Evolutionary conservation across 2,888 invertebrate species (phyloP), one percentile per base, ranked within the genome.

Genomic region (Eupithecia abbreviata): DNA sequence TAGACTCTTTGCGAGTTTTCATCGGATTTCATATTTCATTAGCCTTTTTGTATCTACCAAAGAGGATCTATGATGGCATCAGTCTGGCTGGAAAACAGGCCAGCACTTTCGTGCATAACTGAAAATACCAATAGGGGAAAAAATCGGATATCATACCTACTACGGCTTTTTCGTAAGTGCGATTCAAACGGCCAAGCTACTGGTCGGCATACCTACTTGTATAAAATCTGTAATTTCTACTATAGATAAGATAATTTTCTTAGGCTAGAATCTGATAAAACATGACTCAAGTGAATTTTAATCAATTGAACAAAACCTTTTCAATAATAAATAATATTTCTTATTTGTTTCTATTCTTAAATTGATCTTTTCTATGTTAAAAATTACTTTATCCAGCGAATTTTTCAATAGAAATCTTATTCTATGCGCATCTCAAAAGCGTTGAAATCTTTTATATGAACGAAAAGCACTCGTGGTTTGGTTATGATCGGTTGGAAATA

Each of bases 391-490:
- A n/a, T 7, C 4, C 4, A 0, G 18, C 4, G 4, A 1, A 43
- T 66, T 6, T 51, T 41, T 30, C 4, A 2, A 65, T 65, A 51
- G 30, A 13, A 65, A 65, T 65, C 13, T 65, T 13, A n/a, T 43
- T 43, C 13, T n/a, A n/a, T n/a, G 9, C 10, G 10, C n/a, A 2
- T n/a, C 12, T 10, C n/a, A 2, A 49, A 6, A 2, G 74, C 74
- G 69, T 74, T 74, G 47, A 74, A n/a, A 43, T 74, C 69, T 58
- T 74, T 74, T 74, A 47, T 74, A 62, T 47, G 47, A 45, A 65
- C 13, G n/a, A n/a, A 10, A 18, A 2, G 41, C 3, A 42, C 18
- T 66, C 42, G 5, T 3, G 65, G 13, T 30, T 30, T 65, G 2
- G 5, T 12, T 65, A 65, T 30, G 30, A 30, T 30, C 30, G 30